Base-by-base conservation (phyloP, 2,113 vertebrate species). In the Phoxinus phoxinus region DNA sequence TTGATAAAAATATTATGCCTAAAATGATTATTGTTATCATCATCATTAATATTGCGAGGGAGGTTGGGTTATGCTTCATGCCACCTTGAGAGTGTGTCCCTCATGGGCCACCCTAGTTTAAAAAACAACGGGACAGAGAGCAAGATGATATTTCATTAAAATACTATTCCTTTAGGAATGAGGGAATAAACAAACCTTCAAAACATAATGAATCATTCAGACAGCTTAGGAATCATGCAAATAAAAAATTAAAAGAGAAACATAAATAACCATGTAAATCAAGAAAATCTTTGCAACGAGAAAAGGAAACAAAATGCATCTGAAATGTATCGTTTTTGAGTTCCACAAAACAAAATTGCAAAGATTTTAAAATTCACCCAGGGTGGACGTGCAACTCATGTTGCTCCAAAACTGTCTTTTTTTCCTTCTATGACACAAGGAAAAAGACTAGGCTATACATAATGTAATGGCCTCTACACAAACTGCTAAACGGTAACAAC, bases 111-210 rank as follows among this genome's bases (percentile, higher is more conserved):
- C 53, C 13, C 48, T 17, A 51, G 15, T 51, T 51, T 5, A 56
- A 53, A 53, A 6, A 53, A 53, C 1, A 19, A 17, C 0, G 25
- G 23, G 3, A 2, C n/a, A 83, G 53, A 53, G 59, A 58, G 51
- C 53, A 63, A 80, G 10, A 86, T 84, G 81, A 84, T 56, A 77
- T 61, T 73, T 84, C 21, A 84, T 75, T 85, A 67, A 82, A 80
- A 85, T 82, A 75, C n/a, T 69, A 48, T 81, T 46, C 46, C 41
- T 74, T 73, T 58, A 65, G 78, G 79, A 35, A 41, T 71, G 58
- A 51, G 75, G 84, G 56, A 51, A 48, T 71, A n/a, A 44, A 58
- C 35, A 84, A 71, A 37, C 30, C 44, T 37, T 46, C 72, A 51
- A 63, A 75, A 74, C 76, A 19, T 61, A 35, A 79, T 61, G 25